Percentiles rank a stretch among this genome's conserved stretches.
Conservation (phyloP, 1,140 invertebrate genomes). For the Zelostemma sp. region DNA sequence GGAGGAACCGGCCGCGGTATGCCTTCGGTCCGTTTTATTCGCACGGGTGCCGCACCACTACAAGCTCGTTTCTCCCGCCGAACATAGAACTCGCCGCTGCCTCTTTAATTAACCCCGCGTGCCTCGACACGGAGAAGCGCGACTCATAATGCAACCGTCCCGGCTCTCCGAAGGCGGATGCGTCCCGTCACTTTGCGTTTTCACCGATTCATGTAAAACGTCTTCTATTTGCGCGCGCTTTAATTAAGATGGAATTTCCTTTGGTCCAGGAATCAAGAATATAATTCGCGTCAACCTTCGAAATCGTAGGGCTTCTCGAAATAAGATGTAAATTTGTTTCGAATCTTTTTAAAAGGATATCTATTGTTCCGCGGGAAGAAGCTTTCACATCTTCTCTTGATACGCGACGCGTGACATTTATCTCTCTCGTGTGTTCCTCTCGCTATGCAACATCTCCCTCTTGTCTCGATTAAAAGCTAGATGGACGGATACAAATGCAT, state of each 20-base stretch:
- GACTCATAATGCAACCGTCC: slow-evolving; percentile 49
- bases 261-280: not conserved
- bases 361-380: no score
- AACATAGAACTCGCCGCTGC: slow-evolving; percentile 46
- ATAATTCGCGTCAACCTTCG: not conserved
- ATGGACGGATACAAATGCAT: slow-evolving; percentile 51
- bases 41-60: slow-evolving; percentile 32
- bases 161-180: slow-evolving; percentile 35
- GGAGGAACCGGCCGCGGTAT: slow-evolving; percentile 26
- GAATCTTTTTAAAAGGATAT: no score
- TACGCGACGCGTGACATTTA: slow-evolving; percentile 34
- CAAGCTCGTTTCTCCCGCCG: slow-evolving; percentile 27
- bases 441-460: slow-evolving; percentile 29
- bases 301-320: no score
- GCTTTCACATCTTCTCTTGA: slow-evolving; percentile 20
- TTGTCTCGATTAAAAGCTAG: slow-evolving; percentile 51
- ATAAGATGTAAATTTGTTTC: no score
- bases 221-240: not conserved
- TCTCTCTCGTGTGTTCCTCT: slow-evolving; percentile 33
- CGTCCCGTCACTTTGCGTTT: slow-evolving; percentile 33
- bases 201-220: slow-evolving; percentile 12
- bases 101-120: slow-evolving; percentile 64
- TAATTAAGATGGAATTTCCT: slow-evolving; percentile 4
- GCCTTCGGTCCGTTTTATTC: slow-evolving; percentile 39
- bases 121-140: slow-evolving; percentile 35